These are phyloP conservation scores for Bradypodion pumilum DNA, from an alignment of 2,797 vertebrate species.

Conservation along the genomic window DNA sequence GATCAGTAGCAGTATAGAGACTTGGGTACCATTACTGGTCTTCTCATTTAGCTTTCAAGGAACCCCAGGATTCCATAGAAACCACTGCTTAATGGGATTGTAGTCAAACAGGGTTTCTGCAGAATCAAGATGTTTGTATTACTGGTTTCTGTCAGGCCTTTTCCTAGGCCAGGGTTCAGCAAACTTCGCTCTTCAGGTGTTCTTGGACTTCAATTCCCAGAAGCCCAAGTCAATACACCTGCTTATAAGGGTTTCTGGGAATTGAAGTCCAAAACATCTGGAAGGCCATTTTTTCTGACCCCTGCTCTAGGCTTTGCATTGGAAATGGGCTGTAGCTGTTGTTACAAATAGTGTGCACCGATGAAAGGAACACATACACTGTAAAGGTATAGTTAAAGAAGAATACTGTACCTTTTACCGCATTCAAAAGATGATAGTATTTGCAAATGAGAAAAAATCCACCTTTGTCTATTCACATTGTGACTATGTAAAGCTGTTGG, in stretches of 20 bases:
- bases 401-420: background rate
- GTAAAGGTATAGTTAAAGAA: no score
- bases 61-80: background rate
- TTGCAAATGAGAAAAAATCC: background rate
- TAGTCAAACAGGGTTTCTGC: background rate
- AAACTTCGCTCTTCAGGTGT: no score
- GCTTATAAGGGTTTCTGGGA: no score
- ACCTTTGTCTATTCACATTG: background rate
- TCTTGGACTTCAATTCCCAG: no score
- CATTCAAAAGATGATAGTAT: background rate
- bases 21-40: background rate
- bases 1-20: background rate
- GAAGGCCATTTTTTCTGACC: no score
- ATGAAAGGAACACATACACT: background rate
- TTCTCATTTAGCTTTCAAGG: background rate
- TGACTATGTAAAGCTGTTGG: conserved; percentile 2
- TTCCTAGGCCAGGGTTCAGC: background rate
- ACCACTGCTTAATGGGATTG: background rate
- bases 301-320: no score
- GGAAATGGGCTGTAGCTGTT: no score
- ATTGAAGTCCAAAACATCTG: no score
- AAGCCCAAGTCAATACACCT: no score
- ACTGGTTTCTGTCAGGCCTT: fast-evolving
- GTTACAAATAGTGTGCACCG: background rate
- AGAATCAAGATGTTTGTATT: background rate